phyloP scores from a whole-genome alignment of 2,888 invertebrate genomes.

The Neuroscelio doddi region DNA sequence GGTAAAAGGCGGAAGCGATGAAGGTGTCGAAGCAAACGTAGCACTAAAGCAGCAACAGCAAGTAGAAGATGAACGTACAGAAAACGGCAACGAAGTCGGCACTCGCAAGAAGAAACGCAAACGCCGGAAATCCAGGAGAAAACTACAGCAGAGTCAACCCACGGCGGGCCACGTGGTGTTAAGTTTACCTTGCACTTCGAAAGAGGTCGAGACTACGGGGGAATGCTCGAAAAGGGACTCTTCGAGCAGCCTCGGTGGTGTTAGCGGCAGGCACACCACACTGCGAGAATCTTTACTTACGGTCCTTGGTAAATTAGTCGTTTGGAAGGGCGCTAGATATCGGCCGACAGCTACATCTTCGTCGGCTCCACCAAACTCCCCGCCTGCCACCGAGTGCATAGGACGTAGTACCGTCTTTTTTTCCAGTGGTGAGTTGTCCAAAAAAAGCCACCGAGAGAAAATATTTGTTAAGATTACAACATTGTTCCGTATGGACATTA shows the following conservation, averaged over 20 bases:
- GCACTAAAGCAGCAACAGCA: constrained; percentile 66
- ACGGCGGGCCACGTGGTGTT: constrained; percentile 64
- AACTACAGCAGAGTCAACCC: constrained; percentile 51
- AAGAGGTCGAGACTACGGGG: constrained; percentile 52
- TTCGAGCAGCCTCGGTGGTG: constrained; percentile 67
- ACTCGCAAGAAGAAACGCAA: constrained; percentile 59
- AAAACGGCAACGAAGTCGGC: constrained; percentile 55
- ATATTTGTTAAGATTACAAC: too few relatives aligned
- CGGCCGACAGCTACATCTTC: constrained; percentile 66
- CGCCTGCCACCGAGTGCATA: constrained; percentile 73
- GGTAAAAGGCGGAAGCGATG: constrained; percentile 53
- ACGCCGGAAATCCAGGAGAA: constrained; percentile 61
- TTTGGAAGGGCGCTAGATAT: constrained; percentile 74
- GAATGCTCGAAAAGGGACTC: constrained; percentile 67
- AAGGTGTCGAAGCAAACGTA: constrained; percentile 54
- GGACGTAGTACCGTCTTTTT: constrained; percentile 72
- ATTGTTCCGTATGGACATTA: too few relatives aligned
- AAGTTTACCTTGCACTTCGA: constrained; percentile 51
- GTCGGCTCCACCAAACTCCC: constrained; percentile 70
- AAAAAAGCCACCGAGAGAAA: too few relatives aligned
- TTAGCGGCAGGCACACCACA: constrained; percentile 70
- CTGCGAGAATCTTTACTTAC: constrained; percentile 79
- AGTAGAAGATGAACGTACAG: constrained; percentile 57
- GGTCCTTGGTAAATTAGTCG: constrained; percentile 78
- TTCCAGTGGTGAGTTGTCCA: constrained; percentile 69